A percentile compares a stretch with the other conserved stretches of the same genome.
Conservation (phyloP, 2,888 invertebrate species). For the Erebia palarica region DNA sequence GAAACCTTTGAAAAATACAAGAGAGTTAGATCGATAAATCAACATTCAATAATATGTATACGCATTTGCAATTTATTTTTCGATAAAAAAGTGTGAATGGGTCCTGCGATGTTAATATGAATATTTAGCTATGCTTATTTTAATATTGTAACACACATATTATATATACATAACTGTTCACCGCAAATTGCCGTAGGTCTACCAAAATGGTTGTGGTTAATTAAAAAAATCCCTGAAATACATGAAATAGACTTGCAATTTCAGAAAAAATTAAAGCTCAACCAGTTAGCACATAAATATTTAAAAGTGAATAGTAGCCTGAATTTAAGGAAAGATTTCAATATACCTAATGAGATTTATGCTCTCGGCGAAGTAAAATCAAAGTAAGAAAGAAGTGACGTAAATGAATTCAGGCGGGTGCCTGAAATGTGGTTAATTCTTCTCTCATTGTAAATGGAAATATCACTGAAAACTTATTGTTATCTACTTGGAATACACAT, state of each 20-base stretch:
- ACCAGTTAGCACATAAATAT: no score
- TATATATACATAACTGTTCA: no score
- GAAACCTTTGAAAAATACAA: constrained; percentile 41
- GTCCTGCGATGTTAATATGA: no score
- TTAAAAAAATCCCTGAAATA: background rate
- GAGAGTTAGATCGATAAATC: constrained; percentile 35
- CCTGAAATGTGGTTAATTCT: constrained; percentile 20
- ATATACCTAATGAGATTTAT: constrained; percentile 26
- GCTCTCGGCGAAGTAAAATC: constrained; percentile 22
- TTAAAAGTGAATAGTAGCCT: background rate
- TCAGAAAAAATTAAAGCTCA: no score
- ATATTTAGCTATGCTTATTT: no score
- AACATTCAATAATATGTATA: no score
- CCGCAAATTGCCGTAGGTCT: no score
- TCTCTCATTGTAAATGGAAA: constrained; percentile 27
- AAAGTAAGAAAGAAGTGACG: constrained; percentile 14
- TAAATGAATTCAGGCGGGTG: constrained; percentile 25
- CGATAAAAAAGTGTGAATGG: no score
- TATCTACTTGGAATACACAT: background rate
- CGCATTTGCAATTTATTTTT: no score
- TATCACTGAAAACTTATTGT: constrained; percentile 13
- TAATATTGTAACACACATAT: no score
- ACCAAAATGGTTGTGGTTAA: no score
- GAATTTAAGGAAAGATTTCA: constrained; percentile 32
- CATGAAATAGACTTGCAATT: no score